These are phyloP conservation scores for Halyomorpha halys DNA, from an alignment of 1,140 invertebrate species.

Conservation along the genomic window DNA sequence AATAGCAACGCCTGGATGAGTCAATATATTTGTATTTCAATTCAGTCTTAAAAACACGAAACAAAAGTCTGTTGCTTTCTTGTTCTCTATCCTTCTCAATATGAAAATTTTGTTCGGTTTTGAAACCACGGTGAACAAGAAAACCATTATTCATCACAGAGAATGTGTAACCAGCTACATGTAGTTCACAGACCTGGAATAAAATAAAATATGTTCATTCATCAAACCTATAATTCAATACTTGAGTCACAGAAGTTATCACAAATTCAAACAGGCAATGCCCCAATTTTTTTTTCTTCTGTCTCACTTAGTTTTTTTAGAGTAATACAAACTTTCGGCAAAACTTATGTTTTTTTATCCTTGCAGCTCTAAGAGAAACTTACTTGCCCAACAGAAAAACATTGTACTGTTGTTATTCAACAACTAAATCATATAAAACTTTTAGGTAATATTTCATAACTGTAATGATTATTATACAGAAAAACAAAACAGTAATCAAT, in stretches of 20 bases:
- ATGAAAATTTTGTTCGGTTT: conserved; percentile 41
- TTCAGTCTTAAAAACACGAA: conserved; percentile 47
- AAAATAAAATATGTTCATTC: conserved; percentile 29
- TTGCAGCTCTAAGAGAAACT: too few species aligned
- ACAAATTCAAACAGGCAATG: too few species aligned
- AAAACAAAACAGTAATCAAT: too few species aligned
- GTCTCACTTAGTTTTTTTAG: too few species aligned
- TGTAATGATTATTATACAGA: too few species aligned
- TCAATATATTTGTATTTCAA: conserved; percentile 47
- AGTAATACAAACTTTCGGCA: too few species aligned
- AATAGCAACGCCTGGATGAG: conserved; percentile 44
- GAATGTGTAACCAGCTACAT: conserved; percentile 48
- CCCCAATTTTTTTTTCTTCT: too few species aligned
- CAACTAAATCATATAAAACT: too few species aligned
- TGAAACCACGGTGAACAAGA: conserved; percentile 47
- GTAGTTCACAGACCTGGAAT: conserved; percentile 47
- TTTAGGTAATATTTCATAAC: too few species aligned
- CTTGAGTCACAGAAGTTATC: neutral
- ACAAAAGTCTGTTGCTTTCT: conserved; percentile 42
- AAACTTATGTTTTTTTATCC: too few species aligned
- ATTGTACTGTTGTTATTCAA: too few species aligned
- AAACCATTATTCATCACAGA: conserved; percentile 50
- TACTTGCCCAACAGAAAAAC: too few species aligned
- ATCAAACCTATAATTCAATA: conserved; percentile 7
- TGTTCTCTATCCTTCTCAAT: conserved; percentile 41